Evolutionary conservation across 35 echinoderm and acorn worm genomes (phyloP).

Genomic region (Strongylocentrotus purpuratus): DNA sequence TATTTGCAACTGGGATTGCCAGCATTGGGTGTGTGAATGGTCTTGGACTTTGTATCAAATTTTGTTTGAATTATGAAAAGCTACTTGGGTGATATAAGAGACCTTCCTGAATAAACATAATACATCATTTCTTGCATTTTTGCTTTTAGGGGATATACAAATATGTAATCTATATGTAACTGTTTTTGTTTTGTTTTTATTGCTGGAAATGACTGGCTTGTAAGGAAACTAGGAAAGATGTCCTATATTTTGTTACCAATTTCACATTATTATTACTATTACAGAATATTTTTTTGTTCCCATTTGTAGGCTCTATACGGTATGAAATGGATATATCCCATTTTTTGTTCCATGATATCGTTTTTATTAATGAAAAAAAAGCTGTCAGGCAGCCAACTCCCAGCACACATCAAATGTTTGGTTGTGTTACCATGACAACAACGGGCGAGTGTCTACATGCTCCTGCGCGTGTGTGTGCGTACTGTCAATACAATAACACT

Average conservation of each 20-base stretch:
- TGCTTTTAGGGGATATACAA: neutral
- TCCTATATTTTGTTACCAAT: too few relatives aligned
- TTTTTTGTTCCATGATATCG: neutral
- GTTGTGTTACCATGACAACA: constrained; percentile 22
- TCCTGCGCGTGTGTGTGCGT: neutral
- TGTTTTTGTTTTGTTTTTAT: too few relatives aligned
- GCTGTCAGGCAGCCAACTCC: neutral
- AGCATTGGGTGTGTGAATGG: neutral
- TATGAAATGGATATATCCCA: neutral
- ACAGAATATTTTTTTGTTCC: neutral
- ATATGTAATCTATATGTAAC: too few relatives aligned
- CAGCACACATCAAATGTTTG: constrained; percentile 45
- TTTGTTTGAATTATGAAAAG: neutral
- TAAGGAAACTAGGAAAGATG: too few relatives aligned
- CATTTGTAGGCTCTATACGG: neutral
- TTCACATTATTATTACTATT: too few relatives aligned
- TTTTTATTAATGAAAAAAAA: constrained; percentile 32
- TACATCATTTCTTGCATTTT: neutral
- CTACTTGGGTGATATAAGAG: neutral
- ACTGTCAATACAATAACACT: constrained; percentile 42
- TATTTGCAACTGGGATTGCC: neutral
- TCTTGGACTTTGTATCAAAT: neutral
- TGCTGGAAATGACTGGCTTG: too few relatives aligned
- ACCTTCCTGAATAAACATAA: neutral
- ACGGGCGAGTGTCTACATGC: constrained; percentile 11